Percentiles rank a stretch among this genome's conserved stretches.
Evolutionary conservation across 1,140 invertebrate genomes (phyloP).

Genomic region (Anthonomus grandis): DNA sequence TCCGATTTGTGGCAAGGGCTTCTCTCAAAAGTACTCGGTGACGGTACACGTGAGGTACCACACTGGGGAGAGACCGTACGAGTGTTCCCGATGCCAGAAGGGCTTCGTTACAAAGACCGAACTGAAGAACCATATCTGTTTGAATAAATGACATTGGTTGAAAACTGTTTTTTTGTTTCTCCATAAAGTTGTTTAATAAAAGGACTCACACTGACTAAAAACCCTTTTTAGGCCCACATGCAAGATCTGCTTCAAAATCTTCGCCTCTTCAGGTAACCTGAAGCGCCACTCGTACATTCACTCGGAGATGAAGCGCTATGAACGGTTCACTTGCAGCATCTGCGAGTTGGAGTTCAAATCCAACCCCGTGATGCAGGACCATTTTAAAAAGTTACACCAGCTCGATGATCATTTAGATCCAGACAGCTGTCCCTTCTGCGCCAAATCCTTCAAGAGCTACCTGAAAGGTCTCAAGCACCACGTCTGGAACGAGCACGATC

Average conservation of each 20-base stretch:
- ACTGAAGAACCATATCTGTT: slow-evolving; percentile 32
- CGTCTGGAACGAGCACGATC: slow-evolving; percentile 26
- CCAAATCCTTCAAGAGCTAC: slow-evolving; percentile 20
- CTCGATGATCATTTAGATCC: slow-evolving; percentile 1
- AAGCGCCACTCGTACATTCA: slow-evolving; percentile 21
- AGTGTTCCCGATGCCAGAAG: slow-evolving; percentile 56
- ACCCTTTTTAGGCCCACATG: slow-evolving; percentile 28
- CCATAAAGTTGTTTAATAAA: too few species aligned
- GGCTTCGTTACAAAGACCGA: slow-evolving; percentile 36
- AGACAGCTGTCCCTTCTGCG: slow-evolving; percentile 24
- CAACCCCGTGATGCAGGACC: slow-evolving; percentile 19
- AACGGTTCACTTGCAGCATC: slow-evolving; percentile 13
- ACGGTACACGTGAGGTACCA: slow-evolving; percentile 61
- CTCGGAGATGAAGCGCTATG: slow-evolving; percentile 6
- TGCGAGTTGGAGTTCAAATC: slow-evolving; percentile 27
- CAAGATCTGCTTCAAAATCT: slow-evolving; percentile 16
- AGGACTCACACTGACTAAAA: too few species aligned
- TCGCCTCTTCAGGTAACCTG: slow-evolving; percentile 16
- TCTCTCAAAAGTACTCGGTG: slow-evolving; percentile 58
- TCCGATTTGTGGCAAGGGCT: slow-evolving; percentile 67
- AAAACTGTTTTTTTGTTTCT: too few species aligned
- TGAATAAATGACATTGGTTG: too few species aligned
- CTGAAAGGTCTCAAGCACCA: slow-evolving; percentile 27
- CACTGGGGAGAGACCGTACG: slow-evolving; percentile 66
- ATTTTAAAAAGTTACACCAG: slow-evolving; percentile 25